Conservation (phyloP, 2,888 invertebrate genomes). For the Spodoptera littoralis region DNA sequence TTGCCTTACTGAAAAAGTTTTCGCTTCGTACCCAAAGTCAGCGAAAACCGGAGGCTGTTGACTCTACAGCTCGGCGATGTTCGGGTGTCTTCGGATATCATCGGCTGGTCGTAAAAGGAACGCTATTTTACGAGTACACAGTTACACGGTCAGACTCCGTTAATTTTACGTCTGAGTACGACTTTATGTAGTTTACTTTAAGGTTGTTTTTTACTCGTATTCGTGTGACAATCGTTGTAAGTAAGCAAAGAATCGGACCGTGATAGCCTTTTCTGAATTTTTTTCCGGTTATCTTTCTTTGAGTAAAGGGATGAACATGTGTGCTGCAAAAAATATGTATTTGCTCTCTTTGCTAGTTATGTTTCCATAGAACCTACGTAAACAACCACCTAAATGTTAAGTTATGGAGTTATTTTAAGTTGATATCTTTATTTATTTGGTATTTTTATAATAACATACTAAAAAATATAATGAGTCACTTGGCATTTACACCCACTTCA, state of each 20-base stretch:
- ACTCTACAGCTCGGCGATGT: constrained; percentile 66
- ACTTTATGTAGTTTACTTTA: constrained; percentile 41
- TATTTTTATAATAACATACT: too few species aligned
- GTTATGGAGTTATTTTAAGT: constrained; percentile 1
- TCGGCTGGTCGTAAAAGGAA: constrained; percentile 74
- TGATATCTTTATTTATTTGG: neutral
- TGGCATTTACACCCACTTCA: too few species aligned
- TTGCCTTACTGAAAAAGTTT: constrained; percentile 63
- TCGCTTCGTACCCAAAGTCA: constrained; percentile 58
- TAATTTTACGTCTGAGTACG: constrained; percentile 60
- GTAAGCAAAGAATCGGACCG: constrained; percentile 69
- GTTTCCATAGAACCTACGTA: too few species aligned
- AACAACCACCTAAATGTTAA: too few species aligned
- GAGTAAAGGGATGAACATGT: constrained; percentile 76
- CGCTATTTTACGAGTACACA: constrained; percentile 77
- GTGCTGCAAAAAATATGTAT: constrained; percentile 54
- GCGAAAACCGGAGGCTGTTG: constrained; percentile 60
- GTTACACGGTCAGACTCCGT: constrained; percentile 60
- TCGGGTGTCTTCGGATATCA: constrained; percentile 77
- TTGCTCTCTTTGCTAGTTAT: constrained; percentile 24
- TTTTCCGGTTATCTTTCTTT: constrained; percentile 79
- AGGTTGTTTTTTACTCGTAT: constrained; percentile 57
- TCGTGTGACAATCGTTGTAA: constrained; percentile 10
- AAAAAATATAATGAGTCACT: too few species aligned
- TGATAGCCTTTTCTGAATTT: constrained; percentile 78